Evolutionary conservation across 1,140 invertebrate genomes (phyloP).

Genomic region (Marisa cornuarietis): DNA sequence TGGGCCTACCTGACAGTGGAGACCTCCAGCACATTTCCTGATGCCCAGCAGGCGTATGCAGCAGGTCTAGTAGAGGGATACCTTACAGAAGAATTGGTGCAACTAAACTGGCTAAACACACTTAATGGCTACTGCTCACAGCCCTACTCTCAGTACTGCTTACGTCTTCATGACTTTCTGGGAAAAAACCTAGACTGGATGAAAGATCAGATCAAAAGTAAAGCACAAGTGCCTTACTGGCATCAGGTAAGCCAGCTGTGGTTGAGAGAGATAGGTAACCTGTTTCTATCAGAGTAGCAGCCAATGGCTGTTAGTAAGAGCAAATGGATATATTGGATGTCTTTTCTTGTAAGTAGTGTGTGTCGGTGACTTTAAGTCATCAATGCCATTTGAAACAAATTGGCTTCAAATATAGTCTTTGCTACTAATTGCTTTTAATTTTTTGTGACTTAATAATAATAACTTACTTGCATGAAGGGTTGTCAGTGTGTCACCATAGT

Average conservation of each 20-base stretch:
- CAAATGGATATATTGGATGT: neutral
- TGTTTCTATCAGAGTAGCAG: neutral
- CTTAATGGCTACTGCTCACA: constrained; percentile 69
- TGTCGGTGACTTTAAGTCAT: neutral
- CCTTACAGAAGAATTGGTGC: constrained; percentile 62
- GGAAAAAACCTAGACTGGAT: constrained; percentile 68
- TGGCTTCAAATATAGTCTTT: too few species aligned
- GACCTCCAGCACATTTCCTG: constrained; percentile 44
- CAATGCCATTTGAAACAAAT: neutral
- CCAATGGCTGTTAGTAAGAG: neutral
- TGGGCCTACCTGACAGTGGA: constrained; percentile 61
- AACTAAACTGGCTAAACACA: constrained; percentile 80
- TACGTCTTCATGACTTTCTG: constrained; percentile 75
- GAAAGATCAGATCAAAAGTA: constrained; percentile 69
- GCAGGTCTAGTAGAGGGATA: constrained; percentile 88
- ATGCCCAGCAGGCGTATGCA: constrained; percentile 82
- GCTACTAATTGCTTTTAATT: neutral
- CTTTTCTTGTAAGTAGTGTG: neutral
- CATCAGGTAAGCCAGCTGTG: constrained; percentile 73
- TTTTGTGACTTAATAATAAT: neutral
- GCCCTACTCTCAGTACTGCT: constrained; percentile 75
- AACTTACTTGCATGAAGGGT: neutral
- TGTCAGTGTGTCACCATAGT: too few species aligned
- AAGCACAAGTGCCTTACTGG: constrained; percentile 73
- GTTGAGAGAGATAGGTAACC: too few species aligned